A percentile compares a stretch with the other conserved stretches of the same genome.
phyloP scores from a whole-genome alignment of 2,888 invertebrate species.

The Machimus rusticus region DNA sequence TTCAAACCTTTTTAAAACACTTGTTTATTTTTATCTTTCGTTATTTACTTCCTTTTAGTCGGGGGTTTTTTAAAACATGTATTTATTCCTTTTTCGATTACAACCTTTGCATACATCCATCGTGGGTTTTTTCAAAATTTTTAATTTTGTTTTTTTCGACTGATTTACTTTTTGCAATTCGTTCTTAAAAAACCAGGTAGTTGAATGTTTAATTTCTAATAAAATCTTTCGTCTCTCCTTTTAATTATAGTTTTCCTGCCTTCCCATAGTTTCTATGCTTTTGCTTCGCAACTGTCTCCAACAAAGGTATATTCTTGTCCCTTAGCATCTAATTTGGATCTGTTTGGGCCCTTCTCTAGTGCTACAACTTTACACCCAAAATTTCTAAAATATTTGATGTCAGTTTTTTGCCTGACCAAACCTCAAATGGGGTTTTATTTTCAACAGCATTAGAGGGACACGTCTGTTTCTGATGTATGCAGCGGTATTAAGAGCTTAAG shows the following conservation, averaged over 20 bases:
- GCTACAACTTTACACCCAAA: constrained; percentile 14
- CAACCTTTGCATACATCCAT: too few relatives aligned
- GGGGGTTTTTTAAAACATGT: too few relatives aligned
- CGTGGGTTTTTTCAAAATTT: too few relatives aligned
- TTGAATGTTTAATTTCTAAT: constrained; percentile 8
- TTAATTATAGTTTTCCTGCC: neutral
- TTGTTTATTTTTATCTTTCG: too few relatives aligned
- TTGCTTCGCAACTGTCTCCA: constrained; percentile 28
- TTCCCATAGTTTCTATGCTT: constrained; percentile 38
- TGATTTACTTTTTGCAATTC: neutral
- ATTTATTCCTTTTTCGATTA: too few relatives aligned
- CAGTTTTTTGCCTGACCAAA: constrained; percentile 38
- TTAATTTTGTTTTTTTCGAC: too few relatives aligned
- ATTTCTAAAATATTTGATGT: constrained; percentile 9
- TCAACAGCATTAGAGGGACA: constrained; percentile 24
- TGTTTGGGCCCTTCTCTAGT: constrained; percentile 6
- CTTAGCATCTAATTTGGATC: constrained; percentile 36
- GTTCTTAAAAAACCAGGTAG: neutral
- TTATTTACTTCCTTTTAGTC: too few relatives aligned
- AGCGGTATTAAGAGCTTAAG: constrained; percentile 53
- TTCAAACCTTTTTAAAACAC: too few relatives aligned
- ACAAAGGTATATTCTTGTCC: constrained; percentile 31
- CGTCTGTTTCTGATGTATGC: constrained; percentile 43
- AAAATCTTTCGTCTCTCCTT: constrained; percentile 29
- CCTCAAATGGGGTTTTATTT: constrained; percentile 36